A percentile compares a stretch with the other conserved stretches of the same genome.
These are phyloP conservation scores for Rhynchopsitta pachyrhyncha DNA, from an alignment of 2,113 vertebrate species.

Conservation along the genomic window DNA sequence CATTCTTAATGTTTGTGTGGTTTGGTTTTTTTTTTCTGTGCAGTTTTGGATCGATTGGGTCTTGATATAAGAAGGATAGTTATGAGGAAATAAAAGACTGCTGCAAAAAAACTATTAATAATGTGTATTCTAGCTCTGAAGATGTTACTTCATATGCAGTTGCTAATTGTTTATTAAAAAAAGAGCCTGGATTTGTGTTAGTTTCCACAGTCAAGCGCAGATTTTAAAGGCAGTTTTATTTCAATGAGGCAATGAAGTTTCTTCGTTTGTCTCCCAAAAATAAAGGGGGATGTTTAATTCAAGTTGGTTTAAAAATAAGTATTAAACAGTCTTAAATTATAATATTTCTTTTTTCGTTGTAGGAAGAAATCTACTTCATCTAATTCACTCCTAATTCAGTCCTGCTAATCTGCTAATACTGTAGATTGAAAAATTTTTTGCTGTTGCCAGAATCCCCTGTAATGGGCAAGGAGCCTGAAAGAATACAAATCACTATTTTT, in stretches of 20 bases:
- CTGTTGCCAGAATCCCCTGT: conserved; percentile 83
- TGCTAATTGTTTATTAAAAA: not conserved
- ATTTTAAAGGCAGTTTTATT: not conserved
- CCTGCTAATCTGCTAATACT: conserved; percentile 68
- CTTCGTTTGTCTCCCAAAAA: not conserved
- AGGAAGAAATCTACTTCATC: conserved; percentile 68
- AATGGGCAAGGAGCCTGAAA: conserved; percentile 92
- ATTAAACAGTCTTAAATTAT: conserved; percentile 6
- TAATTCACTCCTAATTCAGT: conserved; percentile 58
- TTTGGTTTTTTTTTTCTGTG: not conserved
- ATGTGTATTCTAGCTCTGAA: not conserved
- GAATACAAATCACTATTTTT: conserved; percentile 80
- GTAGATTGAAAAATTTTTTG: conserved; percentile 71
- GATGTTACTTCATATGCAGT: not conserved
- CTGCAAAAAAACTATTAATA: not conserved
- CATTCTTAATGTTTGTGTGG: not conserved
- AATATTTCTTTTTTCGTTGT: conserved; percentile 46
- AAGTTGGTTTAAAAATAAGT: not conserved
- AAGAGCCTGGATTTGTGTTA: not conserved
- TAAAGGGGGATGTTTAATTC: not conserved
- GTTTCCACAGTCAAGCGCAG: not conserved
- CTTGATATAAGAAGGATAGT: not conserved
- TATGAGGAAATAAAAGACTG: not conserved
- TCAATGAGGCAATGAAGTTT: not conserved
- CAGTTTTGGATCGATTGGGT: not conserved